phyloP scores from a whole-genome alignment of 2,888 invertebrate species.

The Amiota minor region DNA sequence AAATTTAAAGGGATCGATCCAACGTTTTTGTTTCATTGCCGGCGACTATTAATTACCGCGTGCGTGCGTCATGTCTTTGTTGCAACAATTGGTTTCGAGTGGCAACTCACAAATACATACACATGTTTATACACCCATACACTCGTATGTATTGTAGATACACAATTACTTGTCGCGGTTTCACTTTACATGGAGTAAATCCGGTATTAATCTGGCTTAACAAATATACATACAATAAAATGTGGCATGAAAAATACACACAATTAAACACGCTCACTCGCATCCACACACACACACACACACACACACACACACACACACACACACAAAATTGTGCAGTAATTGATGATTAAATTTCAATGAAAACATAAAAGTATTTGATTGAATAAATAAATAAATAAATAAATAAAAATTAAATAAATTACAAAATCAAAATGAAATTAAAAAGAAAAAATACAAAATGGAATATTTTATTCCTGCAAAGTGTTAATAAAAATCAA shows the following conservation, averaged over 20 bases:
- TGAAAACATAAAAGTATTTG: slow-evolving; percentile 3
- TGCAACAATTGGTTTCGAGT: background rate
- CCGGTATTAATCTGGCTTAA: slow-evolving; percentile 9
- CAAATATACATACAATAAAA: slow-evolving; percentile 4
- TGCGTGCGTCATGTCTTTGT: no score
- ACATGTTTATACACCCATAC: background rate
- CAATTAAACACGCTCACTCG: background rate
- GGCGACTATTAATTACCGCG: slow-evolving; percentile 9
- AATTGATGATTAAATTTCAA: slow-evolving; percentile 24
- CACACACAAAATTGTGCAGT: background rate
- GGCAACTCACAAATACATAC: background rate
- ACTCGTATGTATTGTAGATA: background rate
- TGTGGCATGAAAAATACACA: background rate
- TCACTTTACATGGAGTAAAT: slow-evolving; percentile 16
- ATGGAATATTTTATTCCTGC: no score
- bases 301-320: no score
- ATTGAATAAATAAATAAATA: slow-evolving; percentile 19
- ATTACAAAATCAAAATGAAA: background rate
- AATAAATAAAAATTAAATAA: slow-evolving; percentile 4
- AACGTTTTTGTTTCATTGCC: slow-evolving; percentile 1
- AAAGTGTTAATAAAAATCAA: slow-evolving; percentile 19
- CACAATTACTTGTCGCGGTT: slow-evolving; percentile 13
- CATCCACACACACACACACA: no score
- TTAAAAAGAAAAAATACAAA: background rate
- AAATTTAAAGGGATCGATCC: background rate